Conservation (phyloP, 2,797 vertebrate species). For the Heteromormyrus szaboi region DNA sequence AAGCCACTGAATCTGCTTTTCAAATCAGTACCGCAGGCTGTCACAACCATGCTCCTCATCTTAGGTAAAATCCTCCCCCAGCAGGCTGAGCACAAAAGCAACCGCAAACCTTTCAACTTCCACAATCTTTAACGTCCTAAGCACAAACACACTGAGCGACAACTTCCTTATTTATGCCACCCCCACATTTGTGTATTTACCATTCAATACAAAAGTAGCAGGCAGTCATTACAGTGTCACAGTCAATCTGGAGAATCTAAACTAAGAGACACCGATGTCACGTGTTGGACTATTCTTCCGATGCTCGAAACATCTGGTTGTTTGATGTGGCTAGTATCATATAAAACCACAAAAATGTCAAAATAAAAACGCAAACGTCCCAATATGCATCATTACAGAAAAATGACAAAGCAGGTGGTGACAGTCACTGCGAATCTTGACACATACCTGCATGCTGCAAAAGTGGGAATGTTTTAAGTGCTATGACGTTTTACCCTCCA, state of each 20-base stretch:
- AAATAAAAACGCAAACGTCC: not conserved
- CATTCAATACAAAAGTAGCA: not conserved
- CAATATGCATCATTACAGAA: not conserved
- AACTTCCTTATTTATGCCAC: conserved; percentile 18
- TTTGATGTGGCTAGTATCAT: conserved; percentile 6
- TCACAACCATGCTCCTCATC: conserved; percentile 20
- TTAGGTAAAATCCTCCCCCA: conserved; percentile 1
- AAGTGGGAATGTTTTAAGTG: not conserved
- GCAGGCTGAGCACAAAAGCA: conserved; percentile 26
- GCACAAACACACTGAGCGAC: conserved; percentile 3
- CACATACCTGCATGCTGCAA: not conserved
- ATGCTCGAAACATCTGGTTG: not conserved
- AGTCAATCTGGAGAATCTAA: not conserved
- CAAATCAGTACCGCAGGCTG: conserved; percentile 35
- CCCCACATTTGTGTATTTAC: conserved; percentile 18
- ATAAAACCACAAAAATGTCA: conserved; percentile 15
- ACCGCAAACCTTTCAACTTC: conserved; percentile 7
- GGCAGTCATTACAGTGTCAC: not conserved
- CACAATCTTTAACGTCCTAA: conserved; percentile 22
- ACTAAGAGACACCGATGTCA: not conserved
- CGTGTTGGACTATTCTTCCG: not conserved
- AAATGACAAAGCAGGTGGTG: not conserved
- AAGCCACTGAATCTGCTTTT: conserved; percentile 24
- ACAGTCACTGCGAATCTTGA: not conserved
- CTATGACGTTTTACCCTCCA: not conserved